Base-by-base conservation (phyloP, 2,113 vertebrate genomes). In the Chaenocephalus aceratus region DNA sequence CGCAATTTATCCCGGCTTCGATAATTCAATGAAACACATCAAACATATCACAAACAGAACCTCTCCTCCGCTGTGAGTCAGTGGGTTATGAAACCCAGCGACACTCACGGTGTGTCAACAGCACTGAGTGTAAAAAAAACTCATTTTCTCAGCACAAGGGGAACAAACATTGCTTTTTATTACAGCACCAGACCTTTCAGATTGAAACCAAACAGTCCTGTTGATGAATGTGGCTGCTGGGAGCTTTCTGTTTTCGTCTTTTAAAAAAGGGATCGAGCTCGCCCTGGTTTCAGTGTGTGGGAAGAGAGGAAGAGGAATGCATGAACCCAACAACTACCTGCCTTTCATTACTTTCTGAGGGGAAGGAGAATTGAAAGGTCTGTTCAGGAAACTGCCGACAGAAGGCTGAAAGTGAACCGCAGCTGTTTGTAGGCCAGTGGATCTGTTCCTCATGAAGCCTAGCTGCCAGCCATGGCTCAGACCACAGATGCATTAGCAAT, bases 361-460 rank as follows among this genome's bases (percentile, higher is more conserved):
- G 75, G 85, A 85, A 88, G 82, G 75, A 74, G 83, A 88, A 92
- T 81, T 82, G 79, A 93, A 87, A 91, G 67, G 82, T 81, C 87
- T 81, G 84, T 69, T 83, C 82, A 83, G 88, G 89, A 91, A 91
- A 79, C 62, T 71, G 84, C 76, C 76, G 80, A 89, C 88, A 90
- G 86, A 88, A 86, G 82, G 81, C 77, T 83, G 77, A 70, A 79
- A 88, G 87, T 72, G 75, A 91, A 69, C 76, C 67, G 56, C 82
- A 87, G 82, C 81, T 88, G 88, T 85, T 90, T 79, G 68, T 74
- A 49, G 88, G 75, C 51, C 80, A 84, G 77, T 73, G 76, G 80
- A 81, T 84, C 71, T 65, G 74, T 44, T 87, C 81, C 66, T 72
- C 57, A 58, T 46, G 53, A 76, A 78, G 79, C 61, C 82, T n/a